phyloP scores from a whole-genome alignment of 2,888 invertebrate genomes.

The Epirrita christyi region DNA sequence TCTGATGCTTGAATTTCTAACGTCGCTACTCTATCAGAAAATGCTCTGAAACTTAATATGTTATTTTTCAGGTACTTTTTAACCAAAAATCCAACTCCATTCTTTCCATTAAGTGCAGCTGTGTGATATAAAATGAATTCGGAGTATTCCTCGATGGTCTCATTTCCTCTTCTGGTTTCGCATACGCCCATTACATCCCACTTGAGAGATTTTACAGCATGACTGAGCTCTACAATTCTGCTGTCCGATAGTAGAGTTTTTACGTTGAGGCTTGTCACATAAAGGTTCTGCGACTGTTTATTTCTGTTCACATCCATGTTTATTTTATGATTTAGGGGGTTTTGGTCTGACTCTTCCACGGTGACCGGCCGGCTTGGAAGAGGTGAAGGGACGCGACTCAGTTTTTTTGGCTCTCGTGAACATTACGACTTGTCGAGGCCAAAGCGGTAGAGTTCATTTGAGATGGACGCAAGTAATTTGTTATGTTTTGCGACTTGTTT shows the following conservation, averaged over 20 bases:
- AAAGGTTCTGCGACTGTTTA: background rate
- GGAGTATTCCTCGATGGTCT: slow-evolving; percentile 26
- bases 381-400: slow-evolving; percentile 1
- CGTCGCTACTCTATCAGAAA: no score
- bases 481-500: slow-evolving; percentile 1
- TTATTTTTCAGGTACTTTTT: no score
- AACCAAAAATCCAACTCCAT: slow-evolving; percentile 16
- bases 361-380: slow-evolving; percentile 8
- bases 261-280: no score
- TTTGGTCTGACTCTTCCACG: slow-evolving; percentile 1
- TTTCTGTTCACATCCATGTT: background rate
- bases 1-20: no score
- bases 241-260: background rate
- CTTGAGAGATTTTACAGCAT: slow-evolving; percentile 6
- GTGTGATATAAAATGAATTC: slow-evolving; percentile 28
- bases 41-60: no score
- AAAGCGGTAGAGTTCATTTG: background rate
- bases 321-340: background rate
- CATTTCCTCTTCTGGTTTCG: slow-evolving; percentile 22
- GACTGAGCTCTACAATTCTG: background rate
- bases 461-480: background rate
- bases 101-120: slow-evolving; percentile 2
- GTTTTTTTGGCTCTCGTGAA: background rate
- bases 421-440: no score
- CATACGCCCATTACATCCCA: slow-evolving; percentile 31